These are phyloP conservation scores for Pelobates fuscus DNA, from an alignment of 2,113 vertebrate genomes.

Conservation along the genomic window DNA sequence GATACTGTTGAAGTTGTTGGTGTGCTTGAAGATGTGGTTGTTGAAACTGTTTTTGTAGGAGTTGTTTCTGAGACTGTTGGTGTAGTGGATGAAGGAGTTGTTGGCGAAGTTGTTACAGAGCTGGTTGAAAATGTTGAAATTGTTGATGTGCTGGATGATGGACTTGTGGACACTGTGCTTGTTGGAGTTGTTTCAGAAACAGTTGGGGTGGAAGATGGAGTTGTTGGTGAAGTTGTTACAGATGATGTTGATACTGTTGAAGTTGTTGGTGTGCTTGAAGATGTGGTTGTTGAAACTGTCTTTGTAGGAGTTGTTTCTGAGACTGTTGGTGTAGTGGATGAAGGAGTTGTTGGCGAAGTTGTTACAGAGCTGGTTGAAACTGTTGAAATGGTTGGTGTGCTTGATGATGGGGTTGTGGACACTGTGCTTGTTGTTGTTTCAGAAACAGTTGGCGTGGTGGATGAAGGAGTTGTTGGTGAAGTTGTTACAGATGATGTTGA, in stretches of 20 bases:
- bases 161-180: not conserved
- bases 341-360: too few relatives aligned
- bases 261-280: not conserved
- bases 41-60: not conserved
- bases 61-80: constrained; percentile 4
- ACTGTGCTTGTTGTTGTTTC: too few relatives aligned
- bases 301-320: too few relatives aligned
- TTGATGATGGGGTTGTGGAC: too few relatives aligned
- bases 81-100: not conserved
- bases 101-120: not conserved
- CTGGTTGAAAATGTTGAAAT: not conserved
- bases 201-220: not conserved
- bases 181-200: not conserved
- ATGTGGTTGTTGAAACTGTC: too few relatives aligned
- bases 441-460: too few relatives aligned
- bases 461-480: too few relatives aligned
- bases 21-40: not conserved
- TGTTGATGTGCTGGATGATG: not conserved
- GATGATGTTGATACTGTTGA: not conserved
- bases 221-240: not conserved
- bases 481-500: too few relatives aligned
- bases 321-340: too few relatives aligned
- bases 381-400: too few relatives aligned
- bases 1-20: not conserved
- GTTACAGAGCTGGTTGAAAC: too few relatives aligned